These are phyloP conservation scores for Eristalis tenax DNA, from an alignment of 2,888 invertebrate species.

Conservation along the genomic window DNA sequence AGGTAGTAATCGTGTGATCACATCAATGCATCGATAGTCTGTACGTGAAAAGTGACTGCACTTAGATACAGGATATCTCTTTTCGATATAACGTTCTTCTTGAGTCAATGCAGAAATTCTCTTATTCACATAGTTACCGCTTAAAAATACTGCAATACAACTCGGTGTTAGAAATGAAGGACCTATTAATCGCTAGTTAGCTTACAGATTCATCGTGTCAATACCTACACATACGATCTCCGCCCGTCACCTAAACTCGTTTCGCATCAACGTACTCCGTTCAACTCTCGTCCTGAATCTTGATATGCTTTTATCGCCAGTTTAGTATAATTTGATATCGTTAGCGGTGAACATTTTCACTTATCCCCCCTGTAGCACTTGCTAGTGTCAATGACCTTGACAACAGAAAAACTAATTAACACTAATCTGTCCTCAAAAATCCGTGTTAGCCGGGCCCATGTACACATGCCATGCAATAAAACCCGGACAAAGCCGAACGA, in stretches of 20 bases:
- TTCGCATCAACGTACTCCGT: neutral
- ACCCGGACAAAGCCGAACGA: neutral
- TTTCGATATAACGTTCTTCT: no score
- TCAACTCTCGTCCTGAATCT: neutral
- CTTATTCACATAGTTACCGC: no score
- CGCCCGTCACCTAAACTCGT: neutral
- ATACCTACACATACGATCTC: no score
- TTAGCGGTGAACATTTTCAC: neutral
- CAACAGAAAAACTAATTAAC: conserved; percentile 24
- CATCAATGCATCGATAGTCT: no score
- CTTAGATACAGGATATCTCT: no score
- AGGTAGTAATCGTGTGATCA: no score
- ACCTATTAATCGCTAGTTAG: no score
- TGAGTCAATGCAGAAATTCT: no score
- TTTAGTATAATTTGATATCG: neutral
- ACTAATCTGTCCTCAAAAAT: conserved; percentile 26
- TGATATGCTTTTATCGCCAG: neutral
- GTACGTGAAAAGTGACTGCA: no score
- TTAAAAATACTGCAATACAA: no score
- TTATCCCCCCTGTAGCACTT: neutral
- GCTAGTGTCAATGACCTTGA: conserved; percentile 1
- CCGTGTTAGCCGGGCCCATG: conserved; percentile 21
- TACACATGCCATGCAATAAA: conserved; percentile 9
- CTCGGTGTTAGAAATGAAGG: no score
- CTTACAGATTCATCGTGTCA: no score